A percentile compares a stretch with the other conserved stretches of the same genome.
These are phyloP conservation scores for Ridgeia piscesae DNA, from an alignment of 1,140 invertebrate species.

Conservation along the genomic window DNA sequence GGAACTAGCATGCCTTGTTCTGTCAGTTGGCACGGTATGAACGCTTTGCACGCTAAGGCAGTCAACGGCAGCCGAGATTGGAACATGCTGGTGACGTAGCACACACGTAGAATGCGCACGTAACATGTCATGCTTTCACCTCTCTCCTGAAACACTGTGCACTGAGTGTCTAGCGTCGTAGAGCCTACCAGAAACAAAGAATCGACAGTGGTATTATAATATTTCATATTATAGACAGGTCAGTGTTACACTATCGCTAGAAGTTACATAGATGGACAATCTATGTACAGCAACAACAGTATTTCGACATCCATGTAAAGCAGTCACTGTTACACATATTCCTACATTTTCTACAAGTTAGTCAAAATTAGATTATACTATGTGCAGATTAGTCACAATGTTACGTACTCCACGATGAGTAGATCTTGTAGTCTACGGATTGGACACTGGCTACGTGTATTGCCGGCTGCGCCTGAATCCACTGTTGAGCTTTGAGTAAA, in stretches of 20 bases:
- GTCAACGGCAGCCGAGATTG: neutral
- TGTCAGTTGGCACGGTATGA: conserved; percentile 12
- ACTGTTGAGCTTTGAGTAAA: neutral
- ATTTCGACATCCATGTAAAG: no score
- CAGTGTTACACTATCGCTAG: no score
- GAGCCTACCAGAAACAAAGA: neutral
- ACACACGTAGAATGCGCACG: conserved; percentile 13
- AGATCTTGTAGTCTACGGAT: conserved; percentile 13
- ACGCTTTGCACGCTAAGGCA: neutral
- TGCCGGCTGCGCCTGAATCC: neutral
- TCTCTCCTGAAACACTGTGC: neutral
- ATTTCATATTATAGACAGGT: no score
- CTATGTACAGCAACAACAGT: no score
- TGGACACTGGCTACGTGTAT: neutral
- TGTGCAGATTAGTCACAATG: neutral
- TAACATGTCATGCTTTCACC: neutral
- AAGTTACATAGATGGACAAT: no score
- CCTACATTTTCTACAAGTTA: no score
- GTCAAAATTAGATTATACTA: neutral
- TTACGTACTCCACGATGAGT: neutral
- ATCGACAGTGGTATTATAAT: no score
- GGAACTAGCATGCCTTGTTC: conserved; percentile 15
- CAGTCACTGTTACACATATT: no score
- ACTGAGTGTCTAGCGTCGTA: neutral
- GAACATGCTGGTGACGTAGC: neutral